Conservation (phyloP, 2,888 invertebrate genomes). For the Drosophila mayaguana region DNA sequence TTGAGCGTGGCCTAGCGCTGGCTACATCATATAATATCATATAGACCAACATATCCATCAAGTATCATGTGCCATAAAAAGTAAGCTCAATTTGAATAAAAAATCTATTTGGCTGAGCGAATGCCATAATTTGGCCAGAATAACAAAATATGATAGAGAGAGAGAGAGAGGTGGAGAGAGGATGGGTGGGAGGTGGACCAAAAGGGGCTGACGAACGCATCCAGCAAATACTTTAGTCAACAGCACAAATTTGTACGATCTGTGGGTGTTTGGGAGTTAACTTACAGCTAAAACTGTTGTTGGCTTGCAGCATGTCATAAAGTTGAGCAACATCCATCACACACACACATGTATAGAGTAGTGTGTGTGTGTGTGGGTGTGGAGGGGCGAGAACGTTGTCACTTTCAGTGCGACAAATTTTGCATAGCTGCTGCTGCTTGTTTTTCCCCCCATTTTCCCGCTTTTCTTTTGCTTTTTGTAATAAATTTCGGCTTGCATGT, state of each 20-base stretch:
- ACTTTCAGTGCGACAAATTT: slow-evolving; percentile 64
- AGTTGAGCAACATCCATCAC: slow-evolving; percentile 70
- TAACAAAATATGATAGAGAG: slow-evolving; percentile 15
- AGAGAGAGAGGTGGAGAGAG: background rate
- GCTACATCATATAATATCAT: slow-evolving; percentile 6
- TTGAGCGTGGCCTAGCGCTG: background rate
- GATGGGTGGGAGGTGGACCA: background rate
- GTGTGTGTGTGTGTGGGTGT: background rate
- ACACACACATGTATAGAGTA: slow-evolving; percentile 3
- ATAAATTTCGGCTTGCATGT: slow-evolving; percentile 68
- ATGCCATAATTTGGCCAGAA: slow-evolving; percentile 28
- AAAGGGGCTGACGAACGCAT: slow-evolving; percentile 27
- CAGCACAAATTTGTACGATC: slow-evolving; percentile 52
- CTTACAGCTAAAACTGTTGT: slow-evolving; percentile 20
- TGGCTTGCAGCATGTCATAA: slow-evolving; percentile 56
- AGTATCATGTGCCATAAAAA: slow-evolving; percentile 23
- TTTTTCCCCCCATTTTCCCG: slow-evolving; percentile 1
- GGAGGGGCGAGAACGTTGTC: slow-evolving; percentile 55
- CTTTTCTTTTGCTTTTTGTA: slow-evolving; percentile 26
- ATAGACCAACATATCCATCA: slow-evolving; percentile 44
- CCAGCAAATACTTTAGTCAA: slow-evolving; percentile 59
- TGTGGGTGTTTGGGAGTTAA: slow-evolving; percentile 11
- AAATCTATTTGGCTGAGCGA: slow-evolving; percentile 61
- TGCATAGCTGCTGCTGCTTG: slow-evolving; percentile 51
- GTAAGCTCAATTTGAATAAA: slow-evolving; percentile 68